Percentiles rank a stretch among this genome's conserved stretches.
These are phyloP conservation scores for Synaphobranchus kaupii DNA, from an alignment of 2,797 vertebrate genomes.

Conservation along the genomic window DNA sequence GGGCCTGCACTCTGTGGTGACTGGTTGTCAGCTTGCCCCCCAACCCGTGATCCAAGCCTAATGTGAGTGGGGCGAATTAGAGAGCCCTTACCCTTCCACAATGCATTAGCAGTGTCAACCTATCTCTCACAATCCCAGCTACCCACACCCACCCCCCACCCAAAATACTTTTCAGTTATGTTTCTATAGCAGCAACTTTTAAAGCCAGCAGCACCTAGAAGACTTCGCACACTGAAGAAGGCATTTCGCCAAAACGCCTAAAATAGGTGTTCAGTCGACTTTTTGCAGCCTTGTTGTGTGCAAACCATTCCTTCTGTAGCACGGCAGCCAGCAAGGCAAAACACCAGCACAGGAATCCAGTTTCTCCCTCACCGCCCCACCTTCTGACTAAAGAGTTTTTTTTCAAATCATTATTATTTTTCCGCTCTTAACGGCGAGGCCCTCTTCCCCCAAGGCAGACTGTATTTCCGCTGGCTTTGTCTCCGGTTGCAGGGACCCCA, in stretches of 20 bases:
- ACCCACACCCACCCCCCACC: neutral
- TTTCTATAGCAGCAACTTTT: too few relatives aligned
- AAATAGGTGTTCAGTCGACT: too few relatives aligned
- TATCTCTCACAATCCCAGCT: neutral
- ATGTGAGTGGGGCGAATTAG: neutral
- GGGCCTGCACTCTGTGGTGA: neutral
- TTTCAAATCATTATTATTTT: constrained; percentile 10
- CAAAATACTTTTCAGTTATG: neutral
- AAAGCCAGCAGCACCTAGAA: too few relatives aligned
- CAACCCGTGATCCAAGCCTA: neutral
- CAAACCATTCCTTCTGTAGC: neutral
- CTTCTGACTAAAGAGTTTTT: constrained; percentile 15
- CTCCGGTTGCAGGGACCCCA: neutral
- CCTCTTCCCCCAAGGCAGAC: neutral
- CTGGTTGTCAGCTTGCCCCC: neutral
- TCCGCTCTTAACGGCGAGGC: neutral
- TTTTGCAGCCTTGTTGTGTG: too few relatives aligned
- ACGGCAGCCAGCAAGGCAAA: neutral
- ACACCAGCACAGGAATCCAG: neutral
- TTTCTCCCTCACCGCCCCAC: constrained; percentile 4
- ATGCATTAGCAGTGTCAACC: neutral
- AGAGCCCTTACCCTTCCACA: neutral
- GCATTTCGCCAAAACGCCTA: too few relatives aligned
- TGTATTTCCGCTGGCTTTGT: neutral
- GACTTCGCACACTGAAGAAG: too few relatives aligned